Evolutionary conservation across 2,888 invertebrate species (phyloP).

Genomic region (Strigamia crassipes): DNA sequence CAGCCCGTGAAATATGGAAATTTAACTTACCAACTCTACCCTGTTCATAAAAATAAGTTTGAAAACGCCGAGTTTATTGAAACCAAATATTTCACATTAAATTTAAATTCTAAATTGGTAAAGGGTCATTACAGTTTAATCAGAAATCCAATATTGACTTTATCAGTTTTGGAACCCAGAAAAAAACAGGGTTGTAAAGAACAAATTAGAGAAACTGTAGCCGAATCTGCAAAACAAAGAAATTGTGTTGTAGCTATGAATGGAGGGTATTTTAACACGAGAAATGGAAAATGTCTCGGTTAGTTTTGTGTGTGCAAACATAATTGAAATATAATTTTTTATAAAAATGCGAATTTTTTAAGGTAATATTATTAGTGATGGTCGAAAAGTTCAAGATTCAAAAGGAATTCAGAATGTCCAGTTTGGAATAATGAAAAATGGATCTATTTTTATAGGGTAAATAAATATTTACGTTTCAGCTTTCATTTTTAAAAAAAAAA

Average conservation of each 20-base stretch:
- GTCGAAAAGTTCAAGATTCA: conserved; percentile 55
- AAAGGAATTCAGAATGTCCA: conserved; percentile 59
- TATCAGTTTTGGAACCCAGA: conserved; percentile 58
- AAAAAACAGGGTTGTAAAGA: conserved; percentile 55
- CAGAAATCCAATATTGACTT: conserved; percentile 55
- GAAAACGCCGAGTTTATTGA: conserved; percentile 45
- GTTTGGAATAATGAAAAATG: conserved; percentile 58
- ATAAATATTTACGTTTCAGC: neutral
- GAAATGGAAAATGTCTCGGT: conserved; percentile 57
- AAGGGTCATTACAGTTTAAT: conserved; percentile 53
- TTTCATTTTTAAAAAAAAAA: too few relatives aligned
- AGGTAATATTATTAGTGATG: conserved; percentile 59
- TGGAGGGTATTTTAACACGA: conserved; percentile 59
- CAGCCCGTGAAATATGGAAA: conserved; percentile 55
- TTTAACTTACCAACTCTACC: conserved; percentile 53
- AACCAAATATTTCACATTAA: conserved; percentile 48
- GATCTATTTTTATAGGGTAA: conserved; percentile 59
- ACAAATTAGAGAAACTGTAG: conserved; percentile 54
- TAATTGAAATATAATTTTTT: neutral
- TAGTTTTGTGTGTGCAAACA: conserved; percentile 45
- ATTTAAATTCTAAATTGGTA: conserved; percentile 39
- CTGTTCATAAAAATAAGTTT: conserved; percentile 46
- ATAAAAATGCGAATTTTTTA: neutral
- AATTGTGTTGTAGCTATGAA: conserved; percentile 58
- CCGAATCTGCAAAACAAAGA: conserved; percentile 53